Percentiles rank a stretch among this genome's conserved stretches.
Conservation (phyloP, 2,113 vertebrate genomes). For the Oncorhynchus tshawytscha region DNA sequence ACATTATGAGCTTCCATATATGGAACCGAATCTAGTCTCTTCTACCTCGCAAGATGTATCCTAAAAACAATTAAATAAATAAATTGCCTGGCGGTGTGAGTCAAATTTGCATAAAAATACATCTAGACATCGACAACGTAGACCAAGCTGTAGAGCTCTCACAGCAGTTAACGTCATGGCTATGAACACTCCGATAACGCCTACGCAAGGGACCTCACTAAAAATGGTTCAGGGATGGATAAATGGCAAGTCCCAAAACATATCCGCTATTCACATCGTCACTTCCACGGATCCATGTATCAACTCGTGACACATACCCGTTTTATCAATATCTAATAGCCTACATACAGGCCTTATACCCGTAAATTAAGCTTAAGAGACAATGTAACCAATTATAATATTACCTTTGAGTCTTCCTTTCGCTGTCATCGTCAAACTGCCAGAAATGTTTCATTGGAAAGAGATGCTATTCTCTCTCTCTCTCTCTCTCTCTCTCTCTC, state of each 20-base stretch:
- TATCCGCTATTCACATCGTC: slow-evolving; percentile 22
- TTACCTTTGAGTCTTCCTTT: slow-evolving; percentile 84
- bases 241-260: slow-evolving; percentile 34
- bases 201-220: background rate
- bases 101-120: slow-evolving; percentile 24
- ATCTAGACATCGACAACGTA: slow-evolving; percentile 39
- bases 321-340: slow-evolving; percentile 16
- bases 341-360: slow-evolving; percentile 11
- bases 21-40: slow-evolving; percentile 22
- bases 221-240: slow-evolving; percentile 30
- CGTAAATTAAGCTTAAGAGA: background rate
- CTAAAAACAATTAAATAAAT: slow-evolving; percentile 30
- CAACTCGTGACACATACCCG: slow-evolving; percentile 45
- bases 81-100: slow-evolving; percentile 29
- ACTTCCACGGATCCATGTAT: slow-evolving; percentile 40
- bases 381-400: slow-evolving; percentile 12
- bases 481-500: slow-evolving; percentile 28
- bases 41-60: slow-evolving; percentile 43
- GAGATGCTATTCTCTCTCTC: slow-evolving; percentile 66
- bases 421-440: slow-evolving; percentile 79
- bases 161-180: background rate
- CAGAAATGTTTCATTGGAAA: slow-evolving; percentile 75
- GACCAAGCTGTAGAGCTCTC: slow-evolving; percentile 30
- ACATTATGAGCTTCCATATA: background rate
- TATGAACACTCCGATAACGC: background rate